Conservation (phyloP, 2,113 vertebrate genomes). For the Rhinopithecus roxellana region DNA sequence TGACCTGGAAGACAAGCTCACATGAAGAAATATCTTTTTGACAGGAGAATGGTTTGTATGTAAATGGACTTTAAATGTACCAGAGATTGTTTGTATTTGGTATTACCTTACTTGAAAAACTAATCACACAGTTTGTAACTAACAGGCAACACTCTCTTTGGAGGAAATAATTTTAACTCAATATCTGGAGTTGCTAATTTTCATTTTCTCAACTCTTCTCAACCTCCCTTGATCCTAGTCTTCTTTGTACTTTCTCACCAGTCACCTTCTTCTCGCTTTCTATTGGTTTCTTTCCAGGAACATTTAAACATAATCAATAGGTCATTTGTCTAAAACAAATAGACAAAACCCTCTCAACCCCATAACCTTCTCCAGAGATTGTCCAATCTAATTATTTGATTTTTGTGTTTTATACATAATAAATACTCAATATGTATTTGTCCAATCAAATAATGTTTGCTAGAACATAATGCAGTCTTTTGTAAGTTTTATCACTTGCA, state of each 20-base stretch:
- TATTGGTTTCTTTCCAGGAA: not conserved
- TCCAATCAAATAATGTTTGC: not conserved
- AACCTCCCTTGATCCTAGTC: not conserved
- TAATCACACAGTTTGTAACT: not conserved
- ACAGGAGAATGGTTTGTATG: not conserved
- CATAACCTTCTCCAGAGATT: not conserved
- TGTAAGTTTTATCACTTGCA: not conserved
- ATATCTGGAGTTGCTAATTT: not conserved
- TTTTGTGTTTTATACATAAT: not conserved
- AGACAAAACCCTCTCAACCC: not conserved
- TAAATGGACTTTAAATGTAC: constrained; percentile 31
- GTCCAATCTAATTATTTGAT: not conserved
- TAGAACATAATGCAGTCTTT: not conserved
- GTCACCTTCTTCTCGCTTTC: not conserved
- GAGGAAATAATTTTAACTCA: constrained; percentile 23
- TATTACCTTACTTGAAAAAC: not conserved
- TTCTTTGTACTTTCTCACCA: not conserved
- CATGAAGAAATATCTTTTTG: constrained; percentile 31
- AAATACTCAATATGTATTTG: not conserved
- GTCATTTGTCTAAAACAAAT: not conserved
- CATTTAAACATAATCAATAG: not conserved
- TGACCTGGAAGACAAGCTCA: constrained; percentile 52
- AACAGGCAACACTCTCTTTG: not conserved
- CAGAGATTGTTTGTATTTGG: not conserved
- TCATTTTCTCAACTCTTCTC: not conserved